Evolutionary conservation across 37 sponge, comb jelly and placozoan species (phyloP).

Genomic region (Cliona cf. orientalis): DNA sequence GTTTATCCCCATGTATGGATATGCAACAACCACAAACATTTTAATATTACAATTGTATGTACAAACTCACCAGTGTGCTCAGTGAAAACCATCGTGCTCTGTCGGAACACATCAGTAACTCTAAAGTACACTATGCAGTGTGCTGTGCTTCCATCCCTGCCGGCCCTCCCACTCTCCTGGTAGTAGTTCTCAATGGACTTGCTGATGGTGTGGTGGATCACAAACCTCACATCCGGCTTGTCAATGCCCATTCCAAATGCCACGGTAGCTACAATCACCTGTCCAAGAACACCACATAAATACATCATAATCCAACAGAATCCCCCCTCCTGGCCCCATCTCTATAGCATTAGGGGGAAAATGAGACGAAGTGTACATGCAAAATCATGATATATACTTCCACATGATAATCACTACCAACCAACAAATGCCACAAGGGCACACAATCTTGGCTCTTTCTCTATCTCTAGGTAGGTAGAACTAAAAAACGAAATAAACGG

Average conservation of each 20-base stretch:
- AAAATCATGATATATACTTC: too few relatives aligned
- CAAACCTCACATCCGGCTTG: constrained; percentile 90
- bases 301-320: not conserved
- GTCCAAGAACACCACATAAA: not conserved
- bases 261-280: constrained; percentile 52
- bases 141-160: constrained; percentile 86
- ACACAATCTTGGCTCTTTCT: too few relatives aligned
- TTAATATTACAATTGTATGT: too few relatives aligned
- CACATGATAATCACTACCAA: too few relatives aligned
- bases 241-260: constrained; percentile 98
- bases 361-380: too few relatives aligned
- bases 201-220: constrained; percentile 94
- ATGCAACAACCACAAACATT: too few relatives aligned
- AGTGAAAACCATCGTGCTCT: constrained; percentile 85
- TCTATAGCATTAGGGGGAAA: too few relatives aligned
- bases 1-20: too few relatives aligned
- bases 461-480: too few relatives aligned
- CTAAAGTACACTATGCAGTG: constrained; percentile 89
- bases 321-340: too few relatives aligned
- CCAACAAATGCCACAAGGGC: too few relatives aligned
- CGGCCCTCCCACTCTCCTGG: constrained; percentile 98
- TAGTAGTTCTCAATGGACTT: constrained; percentile 98
- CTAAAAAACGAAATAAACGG: too few relatives aligned
- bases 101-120: constrained; percentile 45
- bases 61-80: constrained; percentile 75